Evolutionary conservation across 2,113 vertebrate genomes (phyloP).

Genomic region (Campylomormyrus tamandua): DNA sequence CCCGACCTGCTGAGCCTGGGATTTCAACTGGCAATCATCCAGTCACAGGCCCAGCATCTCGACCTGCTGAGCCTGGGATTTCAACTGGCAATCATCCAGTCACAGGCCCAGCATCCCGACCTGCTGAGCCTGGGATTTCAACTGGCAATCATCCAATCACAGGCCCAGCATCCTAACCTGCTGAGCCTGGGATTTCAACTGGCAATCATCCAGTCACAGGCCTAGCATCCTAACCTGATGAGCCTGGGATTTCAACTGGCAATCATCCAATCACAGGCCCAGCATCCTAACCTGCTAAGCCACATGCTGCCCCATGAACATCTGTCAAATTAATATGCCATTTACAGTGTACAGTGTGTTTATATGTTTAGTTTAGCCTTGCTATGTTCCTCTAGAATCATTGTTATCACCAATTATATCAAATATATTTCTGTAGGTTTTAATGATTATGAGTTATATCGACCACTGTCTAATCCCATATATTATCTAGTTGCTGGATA

Average conservation of each 20-base stretch:
- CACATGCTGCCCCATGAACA: not conserved
- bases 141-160: not conserved
- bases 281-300: not conserved
- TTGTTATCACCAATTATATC: not conserved
- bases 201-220: not conserved
- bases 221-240: not conserved
- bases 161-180: not conserved
- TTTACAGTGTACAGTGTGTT: not conserved
- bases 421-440: not conserved
- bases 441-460: not conserved
- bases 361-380: not conserved
- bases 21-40: not conserved
- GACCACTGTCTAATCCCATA: not conserved
- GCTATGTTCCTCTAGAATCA: not conserved
- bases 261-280: not conserved
- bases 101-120: not conserved
- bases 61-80: not conserved
- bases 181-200: not conserved
- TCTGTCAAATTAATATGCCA: not conserved
- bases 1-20: not conserved
- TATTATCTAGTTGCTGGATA: not conserved
- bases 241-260: not conserved
- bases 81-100: not conserved
- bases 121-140: not conserved
- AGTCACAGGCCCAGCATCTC: not conserved